phyloP scores from a whole-genome alignment of 2,797 vertebrate species.

The Podarcis lilfordi region DNA sequence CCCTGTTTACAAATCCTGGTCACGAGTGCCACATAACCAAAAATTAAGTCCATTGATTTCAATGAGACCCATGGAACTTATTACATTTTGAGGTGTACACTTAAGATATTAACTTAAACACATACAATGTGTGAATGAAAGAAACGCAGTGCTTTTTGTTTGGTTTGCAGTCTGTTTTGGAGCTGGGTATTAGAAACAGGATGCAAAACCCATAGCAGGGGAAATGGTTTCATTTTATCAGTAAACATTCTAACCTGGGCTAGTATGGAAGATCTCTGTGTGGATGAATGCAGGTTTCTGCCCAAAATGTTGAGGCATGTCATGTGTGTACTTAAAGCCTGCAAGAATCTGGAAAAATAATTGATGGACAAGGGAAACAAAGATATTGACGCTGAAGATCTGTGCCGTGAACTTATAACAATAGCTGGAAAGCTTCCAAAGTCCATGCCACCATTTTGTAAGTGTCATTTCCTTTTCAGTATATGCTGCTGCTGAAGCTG shows the following conservation, averaged over 20 bases:
- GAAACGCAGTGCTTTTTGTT: too few relatives aligned
- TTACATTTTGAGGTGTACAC: not conserved
- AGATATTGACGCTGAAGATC: too few relatives aligned
- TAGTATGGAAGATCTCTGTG: too few relatives aligned
- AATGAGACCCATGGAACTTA: not conserved
- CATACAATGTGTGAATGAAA: not conserved
- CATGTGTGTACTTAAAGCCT: not conserved
- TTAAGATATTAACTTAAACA: not conserved
- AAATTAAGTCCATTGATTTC: not conserved
- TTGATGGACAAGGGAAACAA: too few relatives aligned
- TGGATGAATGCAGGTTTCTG: not conserved
- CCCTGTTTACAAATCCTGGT: too few relatives aligned
- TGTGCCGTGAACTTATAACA: too few relatives aligned
- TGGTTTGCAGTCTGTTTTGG: not conserved
- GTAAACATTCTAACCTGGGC: not conserved
- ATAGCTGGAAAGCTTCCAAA: too few relatives aligned
- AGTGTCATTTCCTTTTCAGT: too few relatives aligned
- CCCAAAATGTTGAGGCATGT: not conserved
- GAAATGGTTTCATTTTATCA: not conserved
- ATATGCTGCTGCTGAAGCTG: too few relatives aligned
- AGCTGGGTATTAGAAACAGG: not conserved
- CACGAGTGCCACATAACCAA: not conserved
- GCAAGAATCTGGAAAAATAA: too few relatives aligned
- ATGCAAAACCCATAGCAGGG: not conserved
- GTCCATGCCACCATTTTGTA: too few relatives aligned